Base-by-base conservation (phyloP, 1,140 invertebrate species). In the Drosophila yakuba region DNA sequence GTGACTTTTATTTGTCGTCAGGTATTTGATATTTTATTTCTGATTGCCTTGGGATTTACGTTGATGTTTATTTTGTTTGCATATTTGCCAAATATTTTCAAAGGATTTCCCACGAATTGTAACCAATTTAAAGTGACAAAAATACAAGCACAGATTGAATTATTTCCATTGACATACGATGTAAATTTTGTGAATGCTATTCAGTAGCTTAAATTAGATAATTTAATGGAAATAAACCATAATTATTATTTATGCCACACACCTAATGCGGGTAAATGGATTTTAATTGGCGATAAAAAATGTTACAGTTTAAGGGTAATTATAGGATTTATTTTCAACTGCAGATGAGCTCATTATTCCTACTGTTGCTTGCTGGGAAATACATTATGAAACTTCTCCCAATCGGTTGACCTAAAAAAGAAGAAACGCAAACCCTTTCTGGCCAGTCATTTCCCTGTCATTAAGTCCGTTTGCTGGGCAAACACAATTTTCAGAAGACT, bases 21-120 rank as follows among this genome's bases (percentile, higher is more conserved):
- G 80, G 56, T 76, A 80, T 83, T 84, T 73, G 76, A 84, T 83
- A 82, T 78, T 78, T 78, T 62, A 52, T 57, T 74, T 59, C 44
- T 82, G 78, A 82, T 85, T 88, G 78, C 56, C 69, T 71, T 45
- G 35, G 44, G 66, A 77, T 80, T 76, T 76, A 54, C 55, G 50
- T 36, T 54, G 72, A 75, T 76, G 54, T 75, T 74, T 68, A 56
- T 71, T 75, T 41, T 36, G 69, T 44, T 51, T 58, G 41, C 54
- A 66, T 57, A 64, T 58, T 75, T 75, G 62, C 36, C 32, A 41
- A 75, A 58, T 48, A 54, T 23, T 75, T 44, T 47, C 20, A 41
- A 75, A 36, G 28, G 20, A 35, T 45, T 45, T 66, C 11, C 20
- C 15, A 25, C 6, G n/a, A 51, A 52, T 56, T 43, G 41, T 6